Percentiles rank a stretch among this genome's conserved stretches.
These are phyloP conservation scores for Eulemur coronatus DNA, from an alignment of 2,797 vertebrate genomes.

Conservation along the genomic window DNA sequence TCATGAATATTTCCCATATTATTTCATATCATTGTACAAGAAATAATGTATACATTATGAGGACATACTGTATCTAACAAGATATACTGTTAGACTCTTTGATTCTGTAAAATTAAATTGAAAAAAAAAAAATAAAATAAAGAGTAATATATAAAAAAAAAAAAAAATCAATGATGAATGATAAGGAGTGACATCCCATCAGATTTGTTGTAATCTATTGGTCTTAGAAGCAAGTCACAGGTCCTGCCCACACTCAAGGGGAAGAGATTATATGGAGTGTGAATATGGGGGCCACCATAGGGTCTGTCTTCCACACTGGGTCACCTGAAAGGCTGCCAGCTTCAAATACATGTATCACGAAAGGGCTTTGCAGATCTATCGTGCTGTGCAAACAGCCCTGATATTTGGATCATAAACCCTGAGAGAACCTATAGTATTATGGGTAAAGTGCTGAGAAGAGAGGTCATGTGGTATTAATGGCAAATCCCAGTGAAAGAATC, in stretches of 20 bases:
- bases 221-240: neutral
- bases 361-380: neutral
- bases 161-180: no score
- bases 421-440: neutral
- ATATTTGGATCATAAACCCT: neutral
- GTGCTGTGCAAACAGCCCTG: neutral
- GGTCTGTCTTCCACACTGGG: neutral
- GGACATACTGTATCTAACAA: no score
- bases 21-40: no score
- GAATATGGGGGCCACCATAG: neutral
- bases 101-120: no score
- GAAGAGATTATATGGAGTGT: neutral
- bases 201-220: neutral
- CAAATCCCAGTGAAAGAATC: neutral
- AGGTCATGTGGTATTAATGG: neutral
- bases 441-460: neutral
- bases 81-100: no score
- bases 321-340: neutral
- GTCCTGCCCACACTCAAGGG: neutral
- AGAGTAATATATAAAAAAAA: no score
- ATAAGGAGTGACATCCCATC: neutral
- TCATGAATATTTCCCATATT: no score
- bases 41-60: no score
- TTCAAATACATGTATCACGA: neutral
- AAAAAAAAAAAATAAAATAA: no score